phyloP scores from a whole-genome alignment of 2,797 vertebrate genomes.

The Etheostoma perlongum region DNA sequence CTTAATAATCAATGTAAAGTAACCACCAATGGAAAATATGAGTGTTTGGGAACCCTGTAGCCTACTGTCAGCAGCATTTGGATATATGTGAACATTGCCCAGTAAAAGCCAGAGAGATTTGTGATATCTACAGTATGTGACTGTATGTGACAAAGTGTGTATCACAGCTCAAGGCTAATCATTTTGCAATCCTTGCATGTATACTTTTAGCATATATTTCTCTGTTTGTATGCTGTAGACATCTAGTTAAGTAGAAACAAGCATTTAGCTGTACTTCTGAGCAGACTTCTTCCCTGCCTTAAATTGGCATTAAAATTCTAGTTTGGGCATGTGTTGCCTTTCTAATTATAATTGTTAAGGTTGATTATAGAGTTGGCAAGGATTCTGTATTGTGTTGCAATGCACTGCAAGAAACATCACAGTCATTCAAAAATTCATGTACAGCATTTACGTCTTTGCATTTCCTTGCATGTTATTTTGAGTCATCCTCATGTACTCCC shows the following conservation, averaged over 20 bases:
- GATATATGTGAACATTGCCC: constrained; percentile 38
- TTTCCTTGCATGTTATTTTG: constrained; percentile 75
- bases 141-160: background rate
- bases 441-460: constrained; percentile 27
- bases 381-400: constrained; percentile 8
- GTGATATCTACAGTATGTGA: constrained; percentile 5
- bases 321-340: constrained; percentile 9
- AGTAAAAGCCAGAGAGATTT: constrained; percentile 16
- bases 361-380: constrained; percentile 35
- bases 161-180: constrained; percentile 4
- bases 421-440: constrained; percentile 31
- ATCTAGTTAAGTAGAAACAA: constrained; percentile 11
- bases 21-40: constrained; percentile 47
- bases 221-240: background rate
- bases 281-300: background rate
- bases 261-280: background rate
- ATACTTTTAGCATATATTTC: constrained; percentile 9
- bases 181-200: background rate
- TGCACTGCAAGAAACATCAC: constrained; percentile 17
- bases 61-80: constrained; percentile 14
- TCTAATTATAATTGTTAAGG: constrained; percentile 30
- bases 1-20: constrained; percentile 43
- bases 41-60: constrained; percentile 18
- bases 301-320: constrained; percentile 15
- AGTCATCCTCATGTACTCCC: constrained; percentile 64